Conservation (phyloP, 1,140 invertebrate species). For the Aricia agestis region DNA sequence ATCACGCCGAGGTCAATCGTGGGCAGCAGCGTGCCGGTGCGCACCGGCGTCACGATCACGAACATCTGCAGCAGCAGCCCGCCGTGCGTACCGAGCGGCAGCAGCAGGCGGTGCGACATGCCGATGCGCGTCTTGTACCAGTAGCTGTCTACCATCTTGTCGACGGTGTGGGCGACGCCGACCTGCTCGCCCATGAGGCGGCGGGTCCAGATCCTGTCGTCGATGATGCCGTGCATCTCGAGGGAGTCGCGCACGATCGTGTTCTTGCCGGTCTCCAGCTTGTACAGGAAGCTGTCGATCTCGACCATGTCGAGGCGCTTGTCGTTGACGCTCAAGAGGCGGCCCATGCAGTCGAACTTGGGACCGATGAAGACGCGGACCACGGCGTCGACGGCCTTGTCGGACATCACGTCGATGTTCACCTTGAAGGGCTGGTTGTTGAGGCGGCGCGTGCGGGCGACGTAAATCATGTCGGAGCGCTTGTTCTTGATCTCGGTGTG, state of each 20-base stretch:
- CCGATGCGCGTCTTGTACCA: slow-evolving; percentile 77
- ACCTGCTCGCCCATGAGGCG: slow-evolving; percentile 57
- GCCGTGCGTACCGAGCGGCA: slow-evolving; percentile 80
- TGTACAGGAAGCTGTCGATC: slow-evolving; percentile 81
- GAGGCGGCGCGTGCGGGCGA: slow-evolving; percentile 64
- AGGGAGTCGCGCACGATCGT: slow-evolving; percentile 72
- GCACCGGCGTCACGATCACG: slow-evolving; percentile 79
- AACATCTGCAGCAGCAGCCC: slow-evolving; percentile 81
- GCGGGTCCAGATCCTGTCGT: slow-evolving; percentile 55
- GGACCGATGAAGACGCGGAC: slow-evolving; percentile 79
- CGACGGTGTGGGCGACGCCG: slow-evolving; percentile 43
- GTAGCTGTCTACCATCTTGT: slow-evolving; percentile 70
- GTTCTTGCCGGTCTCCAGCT: slow-evolving; percentile 80
- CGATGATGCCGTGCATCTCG: slow-evolving; percentile 60
- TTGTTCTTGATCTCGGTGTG: slow-evolving; percentile 57
- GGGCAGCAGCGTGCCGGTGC: slow-evolving; percentile 80
- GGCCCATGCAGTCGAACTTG: slow-evolving; percentile 77
- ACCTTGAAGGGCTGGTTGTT: slow-evolving; percentile 79
- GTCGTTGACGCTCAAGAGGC: slow-evolving; percentile 71
- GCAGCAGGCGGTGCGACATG: slow-evolving; percentile 79
- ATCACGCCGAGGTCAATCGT: slow-evolving; percentile 56
- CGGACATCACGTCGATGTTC: slow-evolving; percentile 76
- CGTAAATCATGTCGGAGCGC: slow-evolving; percentile 62
- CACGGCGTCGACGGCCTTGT: slow-evolving; percentile 74
- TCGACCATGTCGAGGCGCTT: slow-evolving; percentile 80